phyloP scores from a whole-genome alignment of 2,113 vertebrate species.

The Eulemur rufifrons region DNA sequence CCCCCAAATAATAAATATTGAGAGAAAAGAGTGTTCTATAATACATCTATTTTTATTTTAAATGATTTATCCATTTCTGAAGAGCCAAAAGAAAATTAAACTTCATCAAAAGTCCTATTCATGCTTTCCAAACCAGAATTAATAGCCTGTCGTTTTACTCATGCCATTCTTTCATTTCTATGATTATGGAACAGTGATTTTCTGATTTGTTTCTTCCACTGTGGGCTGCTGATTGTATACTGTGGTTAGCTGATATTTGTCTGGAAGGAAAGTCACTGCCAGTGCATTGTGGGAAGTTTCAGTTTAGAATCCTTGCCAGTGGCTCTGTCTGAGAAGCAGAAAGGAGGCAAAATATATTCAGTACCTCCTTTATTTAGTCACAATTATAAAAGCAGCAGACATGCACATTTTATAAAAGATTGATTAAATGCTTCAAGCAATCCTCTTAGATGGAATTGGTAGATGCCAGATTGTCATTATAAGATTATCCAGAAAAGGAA shows the following conservation, averaged over 20 bases:
- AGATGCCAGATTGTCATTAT: constrained; percentile 9
- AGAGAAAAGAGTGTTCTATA: constrained; percentile 57
- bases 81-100: constrained; percentile 81
- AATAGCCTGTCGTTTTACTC: constrained; percentile 83
- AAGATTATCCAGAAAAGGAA: not conserved
- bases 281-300: constrained; percentile 53
- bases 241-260: constrained; percentile 68
- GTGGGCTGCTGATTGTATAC: constrained; percentile 68
- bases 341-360: constrained; percentile 56
- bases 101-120: constrained; percentile 81
- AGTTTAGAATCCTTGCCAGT: constrained; percentile 65
- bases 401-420: constrained; percentile 62
- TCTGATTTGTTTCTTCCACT: constrained; percentile 80
- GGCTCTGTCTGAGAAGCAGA: constrained; percentile 69
- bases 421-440: constrained; percentile 1
- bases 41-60: constrained; percentile 82
- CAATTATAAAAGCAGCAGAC: constrained; percentile 69
- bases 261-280: constrained; percentile 72
- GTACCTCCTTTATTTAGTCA: constrained; percentile 53
- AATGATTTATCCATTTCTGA: constrained; percentile 77
- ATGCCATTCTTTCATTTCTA: constrained; percentile 73
- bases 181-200: constrained; percentile 77
- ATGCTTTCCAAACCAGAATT: constrained; percentile 81
- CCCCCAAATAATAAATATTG: constrained; percentile 79
- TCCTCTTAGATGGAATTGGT: not conserved